Percentiles rank a stretch among this genome's conserved stretches.
These are phyloP conservation scores for Phaenicophaeus curvirostris DNA, from an alignment of 2,797 vertebrate genomes.

Conservation along the genomic window DNA sequence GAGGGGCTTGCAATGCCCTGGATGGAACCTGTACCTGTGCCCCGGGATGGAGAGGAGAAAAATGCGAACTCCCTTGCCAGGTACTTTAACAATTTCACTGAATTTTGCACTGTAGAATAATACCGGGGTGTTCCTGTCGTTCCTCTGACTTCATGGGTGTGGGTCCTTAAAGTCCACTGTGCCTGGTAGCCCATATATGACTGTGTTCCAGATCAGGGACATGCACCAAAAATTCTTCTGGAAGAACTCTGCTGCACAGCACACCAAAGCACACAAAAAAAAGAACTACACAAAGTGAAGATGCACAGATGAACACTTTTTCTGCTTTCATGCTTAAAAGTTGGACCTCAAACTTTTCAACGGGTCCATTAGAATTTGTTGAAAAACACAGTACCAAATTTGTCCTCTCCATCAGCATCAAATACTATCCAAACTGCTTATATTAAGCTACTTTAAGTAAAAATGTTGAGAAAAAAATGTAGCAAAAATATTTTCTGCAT, in stretches of 20 bases:
- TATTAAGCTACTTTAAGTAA: background rate
- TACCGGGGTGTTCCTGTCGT: background rate
- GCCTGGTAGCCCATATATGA: accelerated
- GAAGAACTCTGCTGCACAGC: background rate
- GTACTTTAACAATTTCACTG: constrained; percentile 70
- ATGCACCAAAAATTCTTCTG: background rate
- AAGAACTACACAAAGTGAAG: background rate
- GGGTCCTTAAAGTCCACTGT: background rate
- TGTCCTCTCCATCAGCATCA: background rate
- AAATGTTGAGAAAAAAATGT: background rate
- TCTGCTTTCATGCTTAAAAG: background rate
- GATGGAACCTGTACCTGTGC: constrained; percentile 90
- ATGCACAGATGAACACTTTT: background rate
- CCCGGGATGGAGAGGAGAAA: constrained; percentile 90
- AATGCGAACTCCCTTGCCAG: constrained; percentile 89
- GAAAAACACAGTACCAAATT: background rate
- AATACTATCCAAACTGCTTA: background rate
- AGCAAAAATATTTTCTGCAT: background rate
- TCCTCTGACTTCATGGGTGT: background rate
- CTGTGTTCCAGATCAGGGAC: background rate
- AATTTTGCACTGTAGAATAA: background rate
- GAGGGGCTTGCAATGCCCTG: constrained; percentile 89
- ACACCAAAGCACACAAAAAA: background rate
- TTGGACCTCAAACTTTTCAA: background rate
- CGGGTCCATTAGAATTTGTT: background rate